Evolutionary conservation across 2,797 vertebrate genomes (phyloP).

Genomic region (Manis javanica): DNA sequence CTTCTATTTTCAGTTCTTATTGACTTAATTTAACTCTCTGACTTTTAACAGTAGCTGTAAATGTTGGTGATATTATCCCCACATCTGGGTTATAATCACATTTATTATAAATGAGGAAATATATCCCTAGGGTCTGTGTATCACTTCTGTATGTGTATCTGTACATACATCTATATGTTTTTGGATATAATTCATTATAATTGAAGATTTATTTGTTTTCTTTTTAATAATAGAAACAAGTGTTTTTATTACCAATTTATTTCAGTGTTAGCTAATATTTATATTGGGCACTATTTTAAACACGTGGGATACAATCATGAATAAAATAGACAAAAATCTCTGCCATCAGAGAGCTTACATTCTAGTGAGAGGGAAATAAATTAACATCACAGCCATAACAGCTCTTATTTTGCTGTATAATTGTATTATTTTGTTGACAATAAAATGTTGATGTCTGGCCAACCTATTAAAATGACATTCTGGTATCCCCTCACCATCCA

Average conservation of each 20-base stretch:
- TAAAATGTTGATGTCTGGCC: constrained; percentile 36
- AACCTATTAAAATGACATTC: constrained; percentile 40
- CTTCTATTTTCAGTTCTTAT: constrained; percentile 16
- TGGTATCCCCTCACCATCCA: neutral
- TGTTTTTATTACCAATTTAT: neutral
- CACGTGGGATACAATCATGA: neutral
- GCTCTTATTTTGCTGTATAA: constrained; percentile 6
- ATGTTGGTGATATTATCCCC: neutral
- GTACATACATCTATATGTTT: neutral
- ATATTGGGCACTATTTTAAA: neutral
- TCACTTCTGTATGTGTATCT: neutral
- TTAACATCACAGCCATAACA: neutral
- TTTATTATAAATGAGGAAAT: neutral
- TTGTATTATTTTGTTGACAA: constrained; percentile 6
- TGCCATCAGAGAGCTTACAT: neutral
- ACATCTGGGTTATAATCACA: neutral
- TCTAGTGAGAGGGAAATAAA: neutral
- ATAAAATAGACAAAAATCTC: neutral
- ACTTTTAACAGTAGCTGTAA: neutral
- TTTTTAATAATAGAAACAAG: neutral
- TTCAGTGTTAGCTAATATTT: neutral
- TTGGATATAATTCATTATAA: neutral
- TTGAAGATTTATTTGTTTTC: constrained; percentile 20
- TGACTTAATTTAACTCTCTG: neutral
- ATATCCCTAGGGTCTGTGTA: neutral